Evolutionary conservation across 1,140 invertebrate species (phyloP).

Genomic region (Saccostrea cuccullata): DNA sequence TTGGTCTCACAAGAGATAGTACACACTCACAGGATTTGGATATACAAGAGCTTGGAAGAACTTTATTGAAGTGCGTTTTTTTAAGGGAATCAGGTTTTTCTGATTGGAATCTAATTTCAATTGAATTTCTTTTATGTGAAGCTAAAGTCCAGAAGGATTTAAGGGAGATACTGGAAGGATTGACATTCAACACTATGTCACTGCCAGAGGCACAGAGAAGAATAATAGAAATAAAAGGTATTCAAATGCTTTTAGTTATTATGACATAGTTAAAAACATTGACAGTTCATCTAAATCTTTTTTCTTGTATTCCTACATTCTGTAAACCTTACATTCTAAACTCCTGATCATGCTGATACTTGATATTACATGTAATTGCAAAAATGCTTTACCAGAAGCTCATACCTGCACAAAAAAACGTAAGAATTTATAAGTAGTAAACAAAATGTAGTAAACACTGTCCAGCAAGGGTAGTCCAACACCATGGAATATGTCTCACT

Average conservation of each 20-base stretch:
- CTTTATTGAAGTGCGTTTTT: neutral
- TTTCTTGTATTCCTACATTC: no score
- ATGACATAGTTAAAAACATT: no score
- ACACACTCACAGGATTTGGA: neutral
- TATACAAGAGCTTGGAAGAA: neutral
- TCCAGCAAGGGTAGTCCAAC: no score
- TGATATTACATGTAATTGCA: no score
- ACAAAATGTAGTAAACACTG: no score
- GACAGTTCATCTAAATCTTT: no score
- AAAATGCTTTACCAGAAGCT: no score
- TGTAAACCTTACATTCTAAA: no score
- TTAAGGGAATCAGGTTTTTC: neutral
- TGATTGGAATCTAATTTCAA: neutral
- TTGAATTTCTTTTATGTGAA: neutral
- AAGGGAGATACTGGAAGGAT: neutral
- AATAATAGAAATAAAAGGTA: neutral
- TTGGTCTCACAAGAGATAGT: neutral
- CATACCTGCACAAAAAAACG: no score
- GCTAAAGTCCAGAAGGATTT: neutral
- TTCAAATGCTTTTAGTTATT: neutral
- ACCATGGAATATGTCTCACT: no score
- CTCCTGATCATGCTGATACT: no score
- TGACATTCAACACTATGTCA: neutral
- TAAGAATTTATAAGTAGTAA: no score
- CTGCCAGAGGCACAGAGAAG: neutral